phyloP scores from a whole-genome alignment of 2,113 vertebrate genomes.

The Hippocampus guttulatus region DNA sequence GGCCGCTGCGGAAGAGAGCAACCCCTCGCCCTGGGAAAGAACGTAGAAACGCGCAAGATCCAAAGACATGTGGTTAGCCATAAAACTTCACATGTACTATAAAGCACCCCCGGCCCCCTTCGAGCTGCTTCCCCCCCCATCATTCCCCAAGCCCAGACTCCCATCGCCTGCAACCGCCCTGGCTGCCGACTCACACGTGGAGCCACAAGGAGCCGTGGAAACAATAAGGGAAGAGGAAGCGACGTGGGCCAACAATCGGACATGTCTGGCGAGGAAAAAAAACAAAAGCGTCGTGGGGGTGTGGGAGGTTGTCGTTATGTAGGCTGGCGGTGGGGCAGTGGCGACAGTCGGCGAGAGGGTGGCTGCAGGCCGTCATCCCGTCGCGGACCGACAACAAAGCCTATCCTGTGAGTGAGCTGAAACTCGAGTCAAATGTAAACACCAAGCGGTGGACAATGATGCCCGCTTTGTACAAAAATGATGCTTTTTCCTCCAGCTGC shows the following conservation, averaged over 20 bases:
- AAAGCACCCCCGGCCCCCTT: constrained; percentile 6
- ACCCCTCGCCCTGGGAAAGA: constrained; percentile 73
- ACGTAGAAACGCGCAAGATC: constrained; percentile 65
- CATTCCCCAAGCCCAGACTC: constrained; percentile 10
- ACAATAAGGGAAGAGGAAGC: constrained; percentile 63
- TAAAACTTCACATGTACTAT: constrained; percentile 74
- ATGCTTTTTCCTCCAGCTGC: constrained; percentile 55
- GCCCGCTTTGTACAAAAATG: constrained; percentile 50
- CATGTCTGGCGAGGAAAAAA: constrained; percentile 51
- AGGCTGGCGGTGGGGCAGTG: constrained; percentile 41
- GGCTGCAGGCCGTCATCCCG: constrained; percentile 63
- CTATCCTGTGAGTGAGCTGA: constrained; percentile 56
- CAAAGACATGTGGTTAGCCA: constrained; percentile 73
- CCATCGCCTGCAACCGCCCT: constrained; percentile 28
- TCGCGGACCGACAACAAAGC: constrained; percentile 64
- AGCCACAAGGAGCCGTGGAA: constrained; percentile 77
- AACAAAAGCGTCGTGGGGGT: constrained; percentile 44
- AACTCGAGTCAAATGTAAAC: constrained; percentile 66
- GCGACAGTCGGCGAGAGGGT: constrained; percentile 53
- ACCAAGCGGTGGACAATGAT: constrained; percentile 57
- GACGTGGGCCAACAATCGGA: constrained; percentile 58
- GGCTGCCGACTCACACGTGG: constrained; percentile 38
- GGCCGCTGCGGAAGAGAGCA: constrained; percentile 17
- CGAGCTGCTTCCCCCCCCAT: neutral
- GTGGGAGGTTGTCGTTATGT: constrained; percentile 15